Evolutionary conservation across 2,888 invertebrate species (phyloP), one percentile per base, ranked within the genome.

Genomic region (Holacanthella duospinosa): DNA sequence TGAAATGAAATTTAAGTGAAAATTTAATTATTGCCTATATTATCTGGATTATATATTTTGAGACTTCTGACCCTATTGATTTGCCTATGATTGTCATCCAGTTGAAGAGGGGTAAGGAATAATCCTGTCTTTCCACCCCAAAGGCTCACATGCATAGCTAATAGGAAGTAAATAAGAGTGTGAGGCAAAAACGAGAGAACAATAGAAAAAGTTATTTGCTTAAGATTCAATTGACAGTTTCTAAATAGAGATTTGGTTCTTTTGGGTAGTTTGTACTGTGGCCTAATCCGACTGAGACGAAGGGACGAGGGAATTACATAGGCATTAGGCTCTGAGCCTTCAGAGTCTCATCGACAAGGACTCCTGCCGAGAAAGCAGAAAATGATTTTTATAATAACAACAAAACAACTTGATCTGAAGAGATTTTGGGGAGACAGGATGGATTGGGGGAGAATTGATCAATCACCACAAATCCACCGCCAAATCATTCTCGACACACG

Each of bases 141-240:
- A 43, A 58, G 25, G 29, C 58, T 26, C 58, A 58, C 58, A 58
- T 58, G 58, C 58, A 58, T 58, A 48, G 43, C 6, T 59, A 59
- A 59, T 59, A 48, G n/a, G 44, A 44, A 48, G 44, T 44, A 59
- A 59, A 59, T 48, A 59, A 44, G 25, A 19, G 12, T 26, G 55
- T 12, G n/a, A 29, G 48, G 29, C 59, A 59, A 44, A 21, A 48
- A 48, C 21, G 48, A 48, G 48, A 9, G 6, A 16, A 36, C 36
- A 36, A 36, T 36, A 36, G 36, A 58, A 29, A 43, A 58, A 58
- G 29, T 36, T 43, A 58, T 58, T 36, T 58, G 48, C 44, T 48
- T 44, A 26, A 21, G 12, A 48, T 59, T 59, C 48, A 43, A 59
- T 44, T 59, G 59, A 59, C 43, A 44, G 48, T 44, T 44, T 59